Percentiles rank a stretch among this genome's conserved stretches.
phyloP scores from a whole-genome alignment of 2,797 vertebrate genomes.

The Pangasius mekongensis region DNA sequence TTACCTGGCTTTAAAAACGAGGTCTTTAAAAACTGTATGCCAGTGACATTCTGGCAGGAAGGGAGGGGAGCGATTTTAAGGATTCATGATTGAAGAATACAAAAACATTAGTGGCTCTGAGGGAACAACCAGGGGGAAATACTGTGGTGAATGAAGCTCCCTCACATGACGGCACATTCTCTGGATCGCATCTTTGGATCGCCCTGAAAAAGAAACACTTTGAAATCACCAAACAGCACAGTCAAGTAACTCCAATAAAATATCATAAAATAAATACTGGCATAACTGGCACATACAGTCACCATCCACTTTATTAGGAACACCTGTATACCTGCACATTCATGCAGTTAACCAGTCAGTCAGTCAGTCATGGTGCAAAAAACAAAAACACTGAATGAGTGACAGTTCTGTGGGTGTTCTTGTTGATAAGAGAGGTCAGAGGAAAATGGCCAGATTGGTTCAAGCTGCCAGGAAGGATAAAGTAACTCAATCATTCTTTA shows the following conservation, averaged over 20 bases:
- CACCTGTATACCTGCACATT: neutral
- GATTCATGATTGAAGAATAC: slow-evolving; percentile 70
- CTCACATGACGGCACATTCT: slow-evolving; percentile 94
- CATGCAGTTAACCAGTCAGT: neutral
- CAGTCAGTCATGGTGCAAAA: too few species aligned
- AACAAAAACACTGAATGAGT: too few species aligned
- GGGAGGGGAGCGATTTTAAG: slow-evolving; percentile 43
- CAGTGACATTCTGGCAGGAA: neutral
- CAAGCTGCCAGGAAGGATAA: too few species aligned
- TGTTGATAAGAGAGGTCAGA: too few species aligned
- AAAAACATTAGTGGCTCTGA: slow-evolving; percentile 85
- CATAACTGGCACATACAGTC: too few species aligned
- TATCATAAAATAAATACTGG: slow-evolving; percentile 4
- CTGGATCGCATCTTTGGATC: slow-evolving; percentile 84
- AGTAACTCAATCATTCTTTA: too few species aligned
- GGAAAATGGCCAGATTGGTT: neutral
- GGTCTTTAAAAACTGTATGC: slow-evolving; percentile 58
- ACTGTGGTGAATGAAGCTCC: slow-evolving; percentile 21
- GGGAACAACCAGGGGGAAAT: slow-evolving; percentile 53
- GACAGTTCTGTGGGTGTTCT: too few species aligned
- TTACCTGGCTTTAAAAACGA: slow-evolving; percentile 53
- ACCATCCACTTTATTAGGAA: neutral
- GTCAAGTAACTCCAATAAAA: neutral
- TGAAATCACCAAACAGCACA: neutral
- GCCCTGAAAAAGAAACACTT: slow-evolving; percentile 73